Base-by-base conservation (phyloP, 92 coral and sea anemone species). In the Zoanthus gigantus region DNA sequence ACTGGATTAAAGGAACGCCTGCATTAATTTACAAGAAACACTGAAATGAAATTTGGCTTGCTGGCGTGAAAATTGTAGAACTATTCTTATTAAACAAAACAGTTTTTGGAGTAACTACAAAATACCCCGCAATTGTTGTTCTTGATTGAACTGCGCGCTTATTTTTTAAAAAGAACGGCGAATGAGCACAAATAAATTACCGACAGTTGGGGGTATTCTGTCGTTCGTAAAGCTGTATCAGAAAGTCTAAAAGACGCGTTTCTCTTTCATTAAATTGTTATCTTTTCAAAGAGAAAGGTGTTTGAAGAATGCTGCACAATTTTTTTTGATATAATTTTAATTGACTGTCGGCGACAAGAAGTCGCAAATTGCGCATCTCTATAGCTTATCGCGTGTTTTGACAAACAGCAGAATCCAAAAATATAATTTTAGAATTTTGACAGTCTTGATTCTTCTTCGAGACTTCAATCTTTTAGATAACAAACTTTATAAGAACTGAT, bases 321-420 rank as follows among this genome's bases (percentile, higher is more conserved):
- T 69, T 34, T 29, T 77, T 44, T 50, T 7, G 56, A 50, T 50
- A 77, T 76, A 76, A 76, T 48, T 76, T 52, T 14, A 54, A 29
- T 11, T 56, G 46, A 58, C 23, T 30, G 65, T 12, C 63, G 82
- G 82, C 82, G 82, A 29, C 82, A 77, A 54, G n/a, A 53, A 54
- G 82, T 77, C 82, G 82, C 12, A 54, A 74, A 18, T 29, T 29
- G 45, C 44, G 28, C n/a, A 63, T 54, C 3, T 58, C n/a, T 16
- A 9, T n/a, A 58, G 69, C 17, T 63, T 77, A 76, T 69, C 74
- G 30, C 15, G 12, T 23, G 46, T 63, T 34, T 30, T 69, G 42
- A 69, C 31, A 30, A 34, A 69, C 31, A 63, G 8, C 69, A 63
- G 69, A 10, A 34, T 30, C 9, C 1, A n/a, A 63, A 63, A 18